Evolutionary conservation across 2,113 vertebrate species (phyloP).

Genomic region (Saguinus imperator): DNA sequence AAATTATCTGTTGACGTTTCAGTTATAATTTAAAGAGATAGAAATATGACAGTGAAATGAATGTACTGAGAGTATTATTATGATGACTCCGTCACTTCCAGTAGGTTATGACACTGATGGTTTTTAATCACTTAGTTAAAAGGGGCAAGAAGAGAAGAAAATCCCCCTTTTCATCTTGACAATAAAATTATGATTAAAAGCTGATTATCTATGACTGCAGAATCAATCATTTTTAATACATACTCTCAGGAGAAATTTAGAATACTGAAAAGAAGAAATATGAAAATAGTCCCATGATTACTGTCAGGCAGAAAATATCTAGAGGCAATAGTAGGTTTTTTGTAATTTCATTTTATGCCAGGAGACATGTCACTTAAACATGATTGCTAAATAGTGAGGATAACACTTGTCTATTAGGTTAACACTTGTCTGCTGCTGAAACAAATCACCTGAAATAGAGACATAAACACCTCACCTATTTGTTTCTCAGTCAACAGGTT

Average conservation of each 20-base stretch:
- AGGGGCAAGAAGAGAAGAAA: background rate
- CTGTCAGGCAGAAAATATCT: background rate
- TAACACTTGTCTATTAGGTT: background rate
- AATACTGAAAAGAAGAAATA: conserved; percentile 3
- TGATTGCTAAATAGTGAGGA: background rate
- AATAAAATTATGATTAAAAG: conserved; percentile 67
- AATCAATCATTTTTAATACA: conserved; percentile 62
- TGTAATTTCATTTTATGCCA: background rate
- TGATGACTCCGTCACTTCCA: conserved; percentile 37
- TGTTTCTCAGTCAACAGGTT: background rate
- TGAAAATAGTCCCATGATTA: background rate
- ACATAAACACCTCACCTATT: background rate
- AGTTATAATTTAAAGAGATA: conserved; percentile 20
- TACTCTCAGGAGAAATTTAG: conserved; percentile 23
- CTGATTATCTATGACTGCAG: conserved; percentile 51
- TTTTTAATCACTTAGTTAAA: conserved; percentile 63
- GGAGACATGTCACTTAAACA: background rate
- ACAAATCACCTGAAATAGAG: background rate
- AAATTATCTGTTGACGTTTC: conserved; percentile 56
- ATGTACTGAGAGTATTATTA: background rate
- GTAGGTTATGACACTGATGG: conserved; percentile 12
- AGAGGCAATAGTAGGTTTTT: background rate
- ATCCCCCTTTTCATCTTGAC: conserved; percentile 51
- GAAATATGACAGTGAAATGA: conserved; percentile 54
- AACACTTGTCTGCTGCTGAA: background rate